A percentile compares a stretch with the other conserved stretches of the same genome.
phyloP scores from a whole-genome alignment of 2,888 invertebrate genomes.

The Nebria brevicollis region DNA sequence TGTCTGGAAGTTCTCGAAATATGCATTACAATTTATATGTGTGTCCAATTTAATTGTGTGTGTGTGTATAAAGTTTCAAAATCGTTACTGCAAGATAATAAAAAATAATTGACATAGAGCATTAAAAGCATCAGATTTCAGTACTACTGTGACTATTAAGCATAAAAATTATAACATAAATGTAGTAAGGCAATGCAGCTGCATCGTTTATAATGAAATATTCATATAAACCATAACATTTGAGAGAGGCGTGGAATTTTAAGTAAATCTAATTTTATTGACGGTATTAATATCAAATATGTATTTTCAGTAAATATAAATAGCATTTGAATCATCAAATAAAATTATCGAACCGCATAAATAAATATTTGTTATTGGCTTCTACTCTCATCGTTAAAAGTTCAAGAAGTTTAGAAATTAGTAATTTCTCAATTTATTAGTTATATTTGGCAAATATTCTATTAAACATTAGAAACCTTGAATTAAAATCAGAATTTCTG shows the following conservation, averaged over 20 bases:
- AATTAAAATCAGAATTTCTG: no score
- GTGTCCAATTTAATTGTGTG: not conserved
- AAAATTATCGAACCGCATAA: slow-evolving; percentile 15
- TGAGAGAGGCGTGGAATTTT: not conserved
- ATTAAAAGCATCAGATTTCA: no score
- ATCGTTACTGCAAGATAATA: no score
- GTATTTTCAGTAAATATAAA: slow-evolving; percentile 5
- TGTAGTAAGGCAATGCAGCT: no score
- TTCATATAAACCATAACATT: not conserved
- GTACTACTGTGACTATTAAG: no score
- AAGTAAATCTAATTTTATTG: not conserved
- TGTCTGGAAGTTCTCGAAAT: not conserved
- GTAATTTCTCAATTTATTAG: slow-evolving; percentile 5
- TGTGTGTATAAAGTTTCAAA: no score
- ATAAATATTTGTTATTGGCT: slow-evolving; percentile 34
- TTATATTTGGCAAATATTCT: not conserved
- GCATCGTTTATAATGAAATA: no score
- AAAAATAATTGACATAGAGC: no score
- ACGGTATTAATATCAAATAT: not conserved
- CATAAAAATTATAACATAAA: no score
- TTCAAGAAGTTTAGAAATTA: slow-evolving; percentile 11
- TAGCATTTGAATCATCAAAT: slow-evolving; percentile 14
- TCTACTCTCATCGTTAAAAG: slow-evolving; percentile 10
- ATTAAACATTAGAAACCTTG: no score
- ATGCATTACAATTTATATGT: not conserved